These are phyloP conservation scores for Adelognathus sp. DNA, from an alignment of 2,888 invertebrate genomes.

Conservation along the genomic window DNA sequence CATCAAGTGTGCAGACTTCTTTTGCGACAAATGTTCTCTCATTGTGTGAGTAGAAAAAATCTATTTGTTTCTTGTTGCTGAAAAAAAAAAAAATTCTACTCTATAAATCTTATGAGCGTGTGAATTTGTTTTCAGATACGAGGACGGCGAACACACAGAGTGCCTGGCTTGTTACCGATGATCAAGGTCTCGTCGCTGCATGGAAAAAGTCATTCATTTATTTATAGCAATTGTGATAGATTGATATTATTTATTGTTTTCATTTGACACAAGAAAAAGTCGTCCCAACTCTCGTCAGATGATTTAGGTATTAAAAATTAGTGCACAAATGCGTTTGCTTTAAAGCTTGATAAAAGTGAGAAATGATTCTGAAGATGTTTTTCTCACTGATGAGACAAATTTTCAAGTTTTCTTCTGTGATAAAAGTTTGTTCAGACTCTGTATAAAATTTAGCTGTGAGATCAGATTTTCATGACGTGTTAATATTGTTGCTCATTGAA, in stretches of 20 bases:
- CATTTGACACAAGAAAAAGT: no score
- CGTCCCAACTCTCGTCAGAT: no score
- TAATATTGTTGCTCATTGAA: no score
- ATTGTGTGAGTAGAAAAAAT: slow-evolving; percentile 66
- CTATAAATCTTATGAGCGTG: not conserved
- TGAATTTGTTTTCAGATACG: slow-evolving; percentile 67
- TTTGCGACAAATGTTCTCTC: slow-evolving; percentile 72
- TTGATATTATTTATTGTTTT: slow-evolving; percentile 45
- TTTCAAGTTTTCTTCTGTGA: no score
- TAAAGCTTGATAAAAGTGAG: no score
- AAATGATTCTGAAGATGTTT: no score
- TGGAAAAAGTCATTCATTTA: not conserved
- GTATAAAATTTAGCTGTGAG: no score
- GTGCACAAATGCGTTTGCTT: no score
- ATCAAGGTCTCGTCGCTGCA: slow-evolving; percentile 4
- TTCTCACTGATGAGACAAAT: no score
- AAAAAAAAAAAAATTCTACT: not conserved
- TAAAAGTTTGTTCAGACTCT: no score
- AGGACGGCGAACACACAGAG: slow-evolving; percentile 65
- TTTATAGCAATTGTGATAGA: slow-evolving; percentile 21
- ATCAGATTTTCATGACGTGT: no score
- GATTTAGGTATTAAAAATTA: no score
- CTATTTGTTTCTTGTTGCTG: not conserved
- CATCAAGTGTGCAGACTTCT: slow-evolving; percentile 66
- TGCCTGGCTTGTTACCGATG: slow-evolving; percentile 72